These are phyloP conservation scores for Drosophila bifasciata DNA, from an alignment of 1,140 invertebrate genomes.

Conservation along the genomic window DNA sequence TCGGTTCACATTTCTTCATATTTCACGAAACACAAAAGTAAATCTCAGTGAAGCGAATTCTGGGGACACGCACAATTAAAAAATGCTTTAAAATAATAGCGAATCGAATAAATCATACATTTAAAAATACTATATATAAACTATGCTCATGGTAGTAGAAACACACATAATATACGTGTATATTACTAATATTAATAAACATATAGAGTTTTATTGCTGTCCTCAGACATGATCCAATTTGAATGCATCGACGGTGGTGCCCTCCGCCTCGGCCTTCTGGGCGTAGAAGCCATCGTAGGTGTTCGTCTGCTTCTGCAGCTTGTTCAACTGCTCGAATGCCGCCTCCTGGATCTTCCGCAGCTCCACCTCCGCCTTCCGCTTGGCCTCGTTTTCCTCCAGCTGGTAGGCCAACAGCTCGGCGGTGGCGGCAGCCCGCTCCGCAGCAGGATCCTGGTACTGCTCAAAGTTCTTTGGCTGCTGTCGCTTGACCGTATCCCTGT, in stretches of 20 bases:
- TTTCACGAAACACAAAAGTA: too few relatives aligned
- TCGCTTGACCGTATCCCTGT: constrained; percentile 60
- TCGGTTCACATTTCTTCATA: too few relatives aligned
- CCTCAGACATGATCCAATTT: constrained; percentile 69
- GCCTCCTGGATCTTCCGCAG: constrained; percentile 72
- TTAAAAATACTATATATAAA: constrained; percentile 5
- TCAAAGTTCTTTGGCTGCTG: constrained; percentile 70
- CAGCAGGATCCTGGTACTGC: constrained; percentile 70
- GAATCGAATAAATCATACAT: not conserved
- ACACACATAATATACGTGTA: constrained; percentile 26
- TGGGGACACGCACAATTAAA: too few relatives aligned
- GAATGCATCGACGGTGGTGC: constrained; percentile 38
- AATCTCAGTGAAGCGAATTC: too few relatives aligned
- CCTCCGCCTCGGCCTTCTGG: constrained; percentile 63
- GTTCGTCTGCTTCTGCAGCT: constrained; percentile 65
- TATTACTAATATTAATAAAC: constrained; percentile 16
- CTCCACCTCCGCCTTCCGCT: constrained; percentile 73
- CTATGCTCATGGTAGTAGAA: constrained; percentile 14
- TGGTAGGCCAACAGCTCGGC: constrained; percentile 71
- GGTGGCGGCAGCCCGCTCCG: constrained; percentile 64
- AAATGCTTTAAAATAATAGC: constrained; percentile 1
- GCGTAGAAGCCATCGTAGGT: constrained; percentile 71
- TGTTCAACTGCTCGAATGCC: constrained; percentile 71
- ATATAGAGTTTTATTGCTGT: constrained; percentile 8
- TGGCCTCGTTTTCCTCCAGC: constrained; percentile 69